Base-by-base conservation (phyloP, 2,888 invertebrate genomes). In the Theretra japonica region DNA sequence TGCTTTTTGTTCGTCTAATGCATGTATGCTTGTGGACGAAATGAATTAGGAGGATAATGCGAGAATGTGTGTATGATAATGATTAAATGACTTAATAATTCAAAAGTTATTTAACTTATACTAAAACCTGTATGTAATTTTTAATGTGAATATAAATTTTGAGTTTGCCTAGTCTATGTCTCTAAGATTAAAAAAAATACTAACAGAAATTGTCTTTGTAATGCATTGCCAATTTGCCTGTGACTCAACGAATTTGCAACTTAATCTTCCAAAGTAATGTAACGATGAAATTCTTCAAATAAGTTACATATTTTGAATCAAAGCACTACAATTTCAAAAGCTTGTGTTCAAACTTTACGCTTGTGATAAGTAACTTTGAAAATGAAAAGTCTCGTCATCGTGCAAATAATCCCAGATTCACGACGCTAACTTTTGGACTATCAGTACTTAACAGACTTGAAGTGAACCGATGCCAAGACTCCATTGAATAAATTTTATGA, bases 391-490 rank as follows among this genome's bases (percentile, higher is more conserved):
- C 76, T 75, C 75, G 74, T 76, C 75, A 73, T 50, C 50, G 48
- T 17, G 58, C 50, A 72, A 72, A 72, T 72, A 30, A 65, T 65
- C 48, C 23, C 23, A 65, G 41, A 65, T 48, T 65, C 65, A 48
- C 21, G 50, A 69, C 56, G n/a, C 28, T 28, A 77, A 76, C 77
- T 76, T 79, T 77, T 74, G 73, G 73, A 71, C 73, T 76, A 76
- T 78, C 77, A 72, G 70, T 76, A 76, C 73, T 76, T 75, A 74
- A 71, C 72, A 74, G 70, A 72, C 57, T 74, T 73, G 62, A 76
- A 74, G 74, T 76, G 50, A 74, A 76, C 69, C 68, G 71, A 70
- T 70, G 58, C 70, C 73, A 75, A 70, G 70, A 73, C 70, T 73
- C 25, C 56, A 70, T 68, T 71, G 72, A 41, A 23, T 0, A 2